These are phyloP conservation scores for Synanthedon andrenaeformis DNA, from an alignment of 2,888 invertebrate genomes.

Conservation along the genomic window DNA sequence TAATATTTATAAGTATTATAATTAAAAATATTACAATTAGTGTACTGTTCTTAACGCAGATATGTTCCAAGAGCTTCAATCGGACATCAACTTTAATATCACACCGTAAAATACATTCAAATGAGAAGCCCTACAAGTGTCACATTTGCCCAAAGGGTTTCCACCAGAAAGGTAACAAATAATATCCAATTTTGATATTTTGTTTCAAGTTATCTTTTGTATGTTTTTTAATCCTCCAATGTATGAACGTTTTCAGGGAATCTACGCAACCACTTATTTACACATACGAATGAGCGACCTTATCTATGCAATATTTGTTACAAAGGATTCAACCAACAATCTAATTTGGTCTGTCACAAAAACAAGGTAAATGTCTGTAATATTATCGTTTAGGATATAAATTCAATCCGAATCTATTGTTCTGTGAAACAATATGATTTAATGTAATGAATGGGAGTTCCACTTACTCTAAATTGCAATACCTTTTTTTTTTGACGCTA, in stretches of 20 bases:
- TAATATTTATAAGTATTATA: too few relatives aligned
- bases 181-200: background rate
- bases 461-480: too few relatives aligned
- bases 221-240: background rate
- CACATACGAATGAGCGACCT: constrained; percentile 82
- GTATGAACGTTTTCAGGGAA: constrained; percentile 65
- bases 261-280: constrained; percentile 80
- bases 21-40: background rate
- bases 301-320: constrained; percentile 81
- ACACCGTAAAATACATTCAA: constrained; percentile 82
- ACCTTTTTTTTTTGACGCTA: too few relatives aligned
- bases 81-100: constrained; percentile 84
- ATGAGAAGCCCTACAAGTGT: constrained; percentile 79
- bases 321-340: constrained; percentile 85
- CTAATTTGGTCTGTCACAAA: constrained; percentile 83
- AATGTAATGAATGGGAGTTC: too few relatives aligned
- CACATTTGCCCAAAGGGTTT: constrained; percentile 82
- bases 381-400: too few relatives aligned
- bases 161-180: constrained; percentile 81
- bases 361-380: constrained; percentile 62
- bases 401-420: too few relatives aligned
- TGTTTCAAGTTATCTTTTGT: background rate
- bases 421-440: too few relatives aligned
- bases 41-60: constrained; percentile 25
- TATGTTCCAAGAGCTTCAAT: constrained; percentile 82